Percentiles rank a stretch among this genome's conserved stretches.
phyloP scores from a whole-genome alignment of 2,888 invertebrate species.

The Drosophila putrida region DNA sequence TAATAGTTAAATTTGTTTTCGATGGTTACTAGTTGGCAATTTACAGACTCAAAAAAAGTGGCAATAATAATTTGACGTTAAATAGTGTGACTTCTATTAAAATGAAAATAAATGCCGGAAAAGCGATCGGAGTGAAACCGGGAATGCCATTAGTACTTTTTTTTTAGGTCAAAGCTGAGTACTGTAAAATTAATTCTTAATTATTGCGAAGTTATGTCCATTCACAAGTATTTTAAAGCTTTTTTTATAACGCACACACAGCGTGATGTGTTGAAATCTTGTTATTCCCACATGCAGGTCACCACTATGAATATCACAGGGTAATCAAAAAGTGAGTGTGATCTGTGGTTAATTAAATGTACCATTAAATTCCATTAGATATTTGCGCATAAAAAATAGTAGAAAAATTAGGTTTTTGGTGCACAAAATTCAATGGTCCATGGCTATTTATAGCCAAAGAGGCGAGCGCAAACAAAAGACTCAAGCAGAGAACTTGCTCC shows the following conservation, averaged over 20 bases:
- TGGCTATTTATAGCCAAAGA: conserved; percentile 68
- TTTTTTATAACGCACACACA: conserved; percentile 51
- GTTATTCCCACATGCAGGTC: conserved; percentile 43
- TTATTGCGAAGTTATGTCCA: conserved; percentile 18
- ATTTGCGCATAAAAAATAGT: conserved; percentile 41
- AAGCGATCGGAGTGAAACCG: conserved; percentile 3
- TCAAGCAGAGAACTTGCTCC: conserved; percentile 61
- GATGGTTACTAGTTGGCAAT: not conserved
- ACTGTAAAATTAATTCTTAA: conserved; percentile 34
- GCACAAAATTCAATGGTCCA: conserved; percentile 72
- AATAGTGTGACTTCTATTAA: not conserved
- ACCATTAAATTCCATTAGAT: conserved; percentile 57
- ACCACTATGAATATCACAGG: conserved; percentile 5
- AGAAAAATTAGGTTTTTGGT: conserved; percentile 71
- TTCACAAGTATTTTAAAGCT: conserved; percentile 22
- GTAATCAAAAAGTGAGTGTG: conserved; percentile 40
- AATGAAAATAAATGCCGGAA: not conserved
- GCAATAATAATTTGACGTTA: not conserved
- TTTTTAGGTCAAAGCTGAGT: conserved; percentile 56
- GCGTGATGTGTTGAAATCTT: conserved; percentile 34
- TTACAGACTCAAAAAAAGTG: not conserved
- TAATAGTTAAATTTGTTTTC: conserved; percentile 3
- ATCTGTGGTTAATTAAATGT: conserved; percentile 68
- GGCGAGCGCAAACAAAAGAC: conserved; percentile 73
- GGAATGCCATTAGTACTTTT: conserved; percentile 2